Evolutionary conservation across 2,888 invertebrate genomes (phyloP).

Genomic region (Neelides folsomi): DNA sequence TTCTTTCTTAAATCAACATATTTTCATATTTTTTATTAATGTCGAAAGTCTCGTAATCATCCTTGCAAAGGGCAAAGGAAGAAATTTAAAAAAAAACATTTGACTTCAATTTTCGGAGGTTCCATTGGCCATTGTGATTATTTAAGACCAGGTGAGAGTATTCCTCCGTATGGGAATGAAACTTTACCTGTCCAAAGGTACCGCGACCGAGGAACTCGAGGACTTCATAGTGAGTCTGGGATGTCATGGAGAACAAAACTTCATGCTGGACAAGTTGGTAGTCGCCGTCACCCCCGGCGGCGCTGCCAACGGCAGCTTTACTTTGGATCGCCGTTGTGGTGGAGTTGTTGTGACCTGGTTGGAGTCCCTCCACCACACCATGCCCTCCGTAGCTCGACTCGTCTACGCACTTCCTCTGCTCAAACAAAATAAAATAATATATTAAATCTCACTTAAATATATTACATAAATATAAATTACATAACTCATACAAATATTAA

Average conservation of each 20-base stretch:
- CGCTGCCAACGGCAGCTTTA: slow-evolving; percentile 46
- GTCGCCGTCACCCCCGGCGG: slow-evolving; percentile 86
- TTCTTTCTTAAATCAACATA: not conserved
- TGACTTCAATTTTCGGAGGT: not conserved
- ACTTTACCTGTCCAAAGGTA: slow-evolving; percentile 71
- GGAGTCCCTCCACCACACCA: slow-evolving; percentile 27
- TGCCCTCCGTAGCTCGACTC: slow-evolving; percentile 33
- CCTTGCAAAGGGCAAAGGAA: too few species aligned
- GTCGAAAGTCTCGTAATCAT: too few species aligned
- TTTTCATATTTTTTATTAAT: too few species aligned
- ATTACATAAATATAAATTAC: not conserved
- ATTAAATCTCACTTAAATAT: too few species aligned
- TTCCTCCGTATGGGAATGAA: not conserved
- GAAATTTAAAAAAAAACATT: not conserved
- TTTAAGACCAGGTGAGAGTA: not conserved
- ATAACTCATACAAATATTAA: not conserved
- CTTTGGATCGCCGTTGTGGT: slow-evolving; percentile 35
- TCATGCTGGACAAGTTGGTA: slow-evolving; percentile 98
- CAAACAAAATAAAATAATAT: slow-evolving; percentile 25
- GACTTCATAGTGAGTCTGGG: slow-evolving; percentile 71
- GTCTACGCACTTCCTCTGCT: slow-evolving; percentile 51
- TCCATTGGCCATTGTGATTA: not conserved
- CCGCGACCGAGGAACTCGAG: slow-evolving; percentile 98
- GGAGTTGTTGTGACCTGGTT: slow-evolving; percentile 23
- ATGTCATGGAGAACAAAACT: slow-evolving; percentile 88